phyloP scores from a whole-genome alignment of 2,797 vertebrate species.

The Sebastolobus altivelis region DNA sequence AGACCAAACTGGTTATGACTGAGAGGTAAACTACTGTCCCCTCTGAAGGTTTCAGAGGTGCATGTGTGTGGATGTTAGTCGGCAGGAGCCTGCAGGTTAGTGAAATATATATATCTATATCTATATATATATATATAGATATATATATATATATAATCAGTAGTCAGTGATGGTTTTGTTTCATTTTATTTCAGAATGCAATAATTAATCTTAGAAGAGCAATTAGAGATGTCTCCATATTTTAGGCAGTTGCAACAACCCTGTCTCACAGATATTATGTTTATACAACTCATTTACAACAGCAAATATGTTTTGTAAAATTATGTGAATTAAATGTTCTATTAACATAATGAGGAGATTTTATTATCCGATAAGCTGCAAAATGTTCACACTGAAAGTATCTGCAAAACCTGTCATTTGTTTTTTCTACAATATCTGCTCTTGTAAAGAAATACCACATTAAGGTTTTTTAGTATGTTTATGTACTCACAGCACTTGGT shows the following conservation, averaged over 20 bases:
- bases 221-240: neutral
- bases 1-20: conserved; percentile 7
- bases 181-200: neutral
- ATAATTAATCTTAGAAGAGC: neutral
- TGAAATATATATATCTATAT: neutral
- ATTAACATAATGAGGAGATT: neutral
- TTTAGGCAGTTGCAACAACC: neutral
- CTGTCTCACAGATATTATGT: no score
- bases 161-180: neutral
- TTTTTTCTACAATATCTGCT: neutral
- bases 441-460: neutral
- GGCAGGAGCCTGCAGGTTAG: neutral
- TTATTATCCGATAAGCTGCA: neutral
- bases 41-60: neutral
- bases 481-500: neutral
- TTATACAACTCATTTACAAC: neutral
- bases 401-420: neutral
- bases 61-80: neutral
- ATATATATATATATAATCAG: neutral
- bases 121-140: no score
- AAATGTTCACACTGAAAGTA: neutral
- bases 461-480: neutral
- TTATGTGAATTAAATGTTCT: neutral
- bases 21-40: neutral
- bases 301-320: neutral